These are phyloP conservation scores for Thera obeliscata DNA, from an alignment of 2,888 invertebrate species.

Conservation along the genomic window DNA sequence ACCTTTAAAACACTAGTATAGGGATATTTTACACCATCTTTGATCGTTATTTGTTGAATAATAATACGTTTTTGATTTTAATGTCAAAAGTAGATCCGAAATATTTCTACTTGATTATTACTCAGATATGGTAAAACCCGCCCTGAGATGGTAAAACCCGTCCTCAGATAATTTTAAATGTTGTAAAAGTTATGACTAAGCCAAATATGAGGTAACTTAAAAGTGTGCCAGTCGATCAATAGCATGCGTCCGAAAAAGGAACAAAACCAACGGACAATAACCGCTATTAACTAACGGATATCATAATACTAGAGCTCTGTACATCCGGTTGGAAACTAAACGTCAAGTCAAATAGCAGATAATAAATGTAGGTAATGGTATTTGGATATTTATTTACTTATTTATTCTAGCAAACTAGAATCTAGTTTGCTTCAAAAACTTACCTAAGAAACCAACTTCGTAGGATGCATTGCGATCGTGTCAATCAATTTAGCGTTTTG, in stretches of 20 bases:
- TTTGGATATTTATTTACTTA: too few relatives aligned
- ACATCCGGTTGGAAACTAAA: conserved; percentile 8
- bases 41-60: too few relatives aligned
- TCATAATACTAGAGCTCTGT: conserved; percentile 10
- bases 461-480: conserved; percentile 37
- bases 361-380: too few relatives aligned
- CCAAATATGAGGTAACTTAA: conserved; percentile 21
- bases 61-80: too few relatives aligned
- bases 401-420: too few relatives aligned
- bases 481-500: conserved; percentile 51
- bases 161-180: too few relatives aligned
- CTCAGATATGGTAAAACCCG: too few relatives aligned
- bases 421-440: background rate
- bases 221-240: conserved; percentile 26
- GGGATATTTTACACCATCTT: too few relatives aligned
- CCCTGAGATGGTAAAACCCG: too few relatives aligned
- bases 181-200: background rate
- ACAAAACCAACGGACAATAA: conserved; percentile 16
- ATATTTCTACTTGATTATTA: too few relatives aligned
- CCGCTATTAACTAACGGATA: conserved; percentile 25
- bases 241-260: conserved; percentile 16
- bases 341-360: background rate
- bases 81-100: too few relatives aligned
- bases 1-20: too few relatives aligned
- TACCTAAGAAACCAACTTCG: conserved; percentile 1